Conservation (phyloP, 2,888 invertebrate genomes). For the Tineola bisselliella region DNA sequence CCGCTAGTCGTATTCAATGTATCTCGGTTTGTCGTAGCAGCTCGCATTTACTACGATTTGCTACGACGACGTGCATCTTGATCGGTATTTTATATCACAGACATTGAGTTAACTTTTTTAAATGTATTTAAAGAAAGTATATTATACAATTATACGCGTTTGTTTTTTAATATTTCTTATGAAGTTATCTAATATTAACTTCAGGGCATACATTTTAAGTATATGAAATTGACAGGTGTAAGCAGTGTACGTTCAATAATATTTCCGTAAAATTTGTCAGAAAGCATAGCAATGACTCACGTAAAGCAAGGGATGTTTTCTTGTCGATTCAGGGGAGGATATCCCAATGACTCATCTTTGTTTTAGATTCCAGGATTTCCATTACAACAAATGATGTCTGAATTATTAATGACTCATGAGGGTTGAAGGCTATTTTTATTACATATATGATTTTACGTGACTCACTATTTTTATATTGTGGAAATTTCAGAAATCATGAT, state of each 20-base stretch:
- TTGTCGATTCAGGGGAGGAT: neutral
- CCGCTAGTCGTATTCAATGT: slow-evolving; percentile 32
- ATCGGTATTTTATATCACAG: too few species aligned
- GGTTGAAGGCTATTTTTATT: neutral
- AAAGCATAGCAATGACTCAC: neutral
- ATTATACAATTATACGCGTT: too few species aligned
- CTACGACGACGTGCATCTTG: neutral
- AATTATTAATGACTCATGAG: neutral
- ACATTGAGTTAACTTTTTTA: too few species aligned
- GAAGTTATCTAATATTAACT: too few species aligned
- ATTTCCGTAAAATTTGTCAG: too few species aligned
- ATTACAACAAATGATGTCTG: neutral
- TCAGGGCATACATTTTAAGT: too few species aligned
- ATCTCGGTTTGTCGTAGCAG: slow-evolving; percentile 31
- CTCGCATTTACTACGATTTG: neutral
- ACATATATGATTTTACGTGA: neutral
- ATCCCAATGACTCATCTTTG: neutral
- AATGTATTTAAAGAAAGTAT: too few species aligned
- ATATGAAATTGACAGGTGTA: too few species aligned
- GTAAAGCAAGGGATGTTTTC: neutral
- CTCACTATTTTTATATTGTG: neutral
- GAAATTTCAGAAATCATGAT: neutral
- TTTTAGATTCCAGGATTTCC: neutral
- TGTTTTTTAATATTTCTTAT: too few species aligned
- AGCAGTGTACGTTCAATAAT: too few species aligned